These are phyloP conservation scores for Meteorus cinctellus DNA, from an alignment of 2,888 invertebrate genomes.

Conservation along the genomic window DNA sequence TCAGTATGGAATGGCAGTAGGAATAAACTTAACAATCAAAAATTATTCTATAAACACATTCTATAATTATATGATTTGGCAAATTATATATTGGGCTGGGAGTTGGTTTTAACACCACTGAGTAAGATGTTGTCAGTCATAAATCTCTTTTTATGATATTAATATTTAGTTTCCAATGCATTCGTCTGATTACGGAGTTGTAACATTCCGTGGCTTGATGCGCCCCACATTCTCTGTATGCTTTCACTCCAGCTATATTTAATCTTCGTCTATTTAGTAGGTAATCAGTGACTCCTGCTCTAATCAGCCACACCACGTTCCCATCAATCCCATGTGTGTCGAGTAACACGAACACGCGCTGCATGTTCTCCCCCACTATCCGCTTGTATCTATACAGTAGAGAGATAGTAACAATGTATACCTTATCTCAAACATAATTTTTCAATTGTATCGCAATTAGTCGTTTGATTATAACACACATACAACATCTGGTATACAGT, in stretches of 20 bases:
- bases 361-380: neutral
- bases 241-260: constrained; percentile 15
- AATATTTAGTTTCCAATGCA: constrained; percentile 18
- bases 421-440: neutral
- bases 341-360: constrained; percentile 39
- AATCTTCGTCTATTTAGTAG: constrained; percentile 56
- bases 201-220: neutral
- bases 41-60: no score
- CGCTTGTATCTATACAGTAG: neutral
- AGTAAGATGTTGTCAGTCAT: neutral
- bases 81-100: constrained; percentile 23
- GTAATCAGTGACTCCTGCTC: constrained; percentile 58
- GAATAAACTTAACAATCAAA: no score
- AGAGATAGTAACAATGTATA: neutral
- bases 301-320: constrained; percentile 60
- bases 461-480: constrained; percentile 6
- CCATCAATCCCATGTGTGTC: constrained; percentile 56
- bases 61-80: neutral
- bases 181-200: neutral
- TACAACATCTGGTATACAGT: neutral
- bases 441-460: neutral
- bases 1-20: neutral
- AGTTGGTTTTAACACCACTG: constrained; percentile 32
- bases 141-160: neutral
- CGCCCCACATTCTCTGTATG: neutral